Evolutionary conservation across 2,113 vertebrate species (phyloP).

Genomic region (Alexandromys fortis): DNA sequence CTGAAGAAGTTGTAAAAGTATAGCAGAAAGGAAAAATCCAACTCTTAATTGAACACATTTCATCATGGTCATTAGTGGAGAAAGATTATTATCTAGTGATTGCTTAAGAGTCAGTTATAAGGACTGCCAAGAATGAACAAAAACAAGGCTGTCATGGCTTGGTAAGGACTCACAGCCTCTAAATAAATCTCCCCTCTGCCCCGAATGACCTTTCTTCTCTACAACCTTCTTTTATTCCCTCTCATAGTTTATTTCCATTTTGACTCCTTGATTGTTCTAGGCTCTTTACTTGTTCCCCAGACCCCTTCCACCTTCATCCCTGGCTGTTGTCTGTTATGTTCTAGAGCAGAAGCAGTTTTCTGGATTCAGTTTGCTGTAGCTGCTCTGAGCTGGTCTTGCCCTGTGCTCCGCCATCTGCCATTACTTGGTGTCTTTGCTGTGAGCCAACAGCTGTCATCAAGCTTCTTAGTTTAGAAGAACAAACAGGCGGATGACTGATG

Average conservation of each 20-base stretch:
- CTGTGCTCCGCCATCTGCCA: not conserved
- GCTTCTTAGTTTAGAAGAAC: not conserved
- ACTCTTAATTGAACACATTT: slow-evolving; percentile 24
- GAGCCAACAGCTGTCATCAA: not conserved
- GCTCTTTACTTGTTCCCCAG: not conserved
- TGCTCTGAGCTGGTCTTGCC: not conserved
- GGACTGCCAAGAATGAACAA: slow-evolving; percentile 12
- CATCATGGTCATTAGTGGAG: not conserved
- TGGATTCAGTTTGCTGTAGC: not conserved
- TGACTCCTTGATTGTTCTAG: not conserved
- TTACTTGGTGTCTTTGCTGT: not conserved
- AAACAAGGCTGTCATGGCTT: not conserved
- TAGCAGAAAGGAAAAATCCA: slow-evolving; percentile 23
- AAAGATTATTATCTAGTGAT: slow-evolving; percentile 48
- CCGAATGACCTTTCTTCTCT: not conserved
- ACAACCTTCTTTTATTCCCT: not conserved
- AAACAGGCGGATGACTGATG: not conserved
- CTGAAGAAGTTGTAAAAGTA: slow-evolving; percentile 19
- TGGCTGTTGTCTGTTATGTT: not conserved
- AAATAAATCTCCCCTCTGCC: not conserved
- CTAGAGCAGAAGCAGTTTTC: not conserved
- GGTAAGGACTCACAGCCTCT: not conserved
- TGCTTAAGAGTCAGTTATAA: slow-evolving; percentile 7
- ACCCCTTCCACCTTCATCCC: not conserved
- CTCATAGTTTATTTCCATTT: not conserved